Evolutionary conservation across 2,888 invertebrate genomes (phyloP).

Genomic region (Tipula lateralis): DNA sequence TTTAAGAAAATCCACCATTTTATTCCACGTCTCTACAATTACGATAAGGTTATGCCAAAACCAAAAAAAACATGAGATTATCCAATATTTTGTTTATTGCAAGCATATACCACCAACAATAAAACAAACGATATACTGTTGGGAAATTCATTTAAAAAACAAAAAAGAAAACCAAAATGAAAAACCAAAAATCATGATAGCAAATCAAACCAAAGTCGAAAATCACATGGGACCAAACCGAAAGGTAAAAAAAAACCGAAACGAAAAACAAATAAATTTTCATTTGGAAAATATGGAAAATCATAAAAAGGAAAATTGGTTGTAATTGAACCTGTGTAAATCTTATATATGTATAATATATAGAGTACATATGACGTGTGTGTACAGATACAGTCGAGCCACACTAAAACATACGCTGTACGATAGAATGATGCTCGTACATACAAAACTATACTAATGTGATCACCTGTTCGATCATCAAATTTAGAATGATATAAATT

Average conservation of each 20-base stretch:
- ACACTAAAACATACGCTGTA: neutral
- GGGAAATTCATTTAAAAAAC: neutral
- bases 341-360: neutral
- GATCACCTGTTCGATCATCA: constrained; percentile 19
- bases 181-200: neutral
- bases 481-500: neutral
- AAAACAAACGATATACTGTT: neutral
- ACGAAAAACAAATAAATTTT: neutral
- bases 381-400: neutral
- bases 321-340: constrained; percentile 7
- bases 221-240: neutral
- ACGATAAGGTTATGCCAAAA: neutral
- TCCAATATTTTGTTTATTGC: neutral
- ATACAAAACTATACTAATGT: neutral
- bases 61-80: neutral
- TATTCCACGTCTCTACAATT: too few relatives aligned
- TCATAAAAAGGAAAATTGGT: neutral
- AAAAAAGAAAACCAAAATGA: neutral
- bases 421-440: too few relatives aligned
- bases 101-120: neutral
- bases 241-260: neutral
- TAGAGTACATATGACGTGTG: neutral
- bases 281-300: constrained; percentile 19
- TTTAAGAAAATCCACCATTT: too few relatives aligned
- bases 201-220: neutral